These are phyloP conservation scores for Chloroceryle amazona DNA, from an alignment of 2,797 vertebrate species.

Conservation along the genomic window DNA sequence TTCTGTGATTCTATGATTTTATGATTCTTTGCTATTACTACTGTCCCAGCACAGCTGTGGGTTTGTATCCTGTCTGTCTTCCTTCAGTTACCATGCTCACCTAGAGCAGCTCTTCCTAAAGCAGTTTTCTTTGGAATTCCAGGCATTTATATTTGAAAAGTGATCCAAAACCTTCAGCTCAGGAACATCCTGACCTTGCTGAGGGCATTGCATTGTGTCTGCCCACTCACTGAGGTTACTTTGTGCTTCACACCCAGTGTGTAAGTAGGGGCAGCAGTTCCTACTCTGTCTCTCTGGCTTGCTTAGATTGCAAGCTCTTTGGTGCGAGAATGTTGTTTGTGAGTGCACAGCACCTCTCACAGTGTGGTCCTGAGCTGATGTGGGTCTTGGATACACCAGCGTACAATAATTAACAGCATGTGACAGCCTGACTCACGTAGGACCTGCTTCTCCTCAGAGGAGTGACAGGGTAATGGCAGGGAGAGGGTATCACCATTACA, in stretches of 20 bases:
- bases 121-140: not conserved
- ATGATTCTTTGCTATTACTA: not conserved
- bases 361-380: fast-evolving
- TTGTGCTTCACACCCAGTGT: not conserved
- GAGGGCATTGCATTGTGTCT: fast-evolving
- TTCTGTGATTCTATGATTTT: no score
- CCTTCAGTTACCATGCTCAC: no score
- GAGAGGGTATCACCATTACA: not conserved
- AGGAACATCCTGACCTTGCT: not conserved
- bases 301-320: not conserved
- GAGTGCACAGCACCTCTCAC: not conserved
- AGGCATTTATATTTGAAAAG: not conserved
- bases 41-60: not conserved
- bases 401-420: not conserved
- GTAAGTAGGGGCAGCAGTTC: not conserved
- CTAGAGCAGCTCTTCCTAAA: not conserved
- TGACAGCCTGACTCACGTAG: not conserved
- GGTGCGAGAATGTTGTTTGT: not conserved
- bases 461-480: not conserved
- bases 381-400: not conserved
- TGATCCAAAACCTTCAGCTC: not conserved
- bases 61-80: not conserved
- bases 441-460: not conserved
- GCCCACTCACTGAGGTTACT: fast-evolving
- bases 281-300: not conserved